These are phyloP conservation scores for Aricia artaxerxes DNA, from an alignment of 2,888 invertebrate species.

Conservation along the genomic window DNA sequence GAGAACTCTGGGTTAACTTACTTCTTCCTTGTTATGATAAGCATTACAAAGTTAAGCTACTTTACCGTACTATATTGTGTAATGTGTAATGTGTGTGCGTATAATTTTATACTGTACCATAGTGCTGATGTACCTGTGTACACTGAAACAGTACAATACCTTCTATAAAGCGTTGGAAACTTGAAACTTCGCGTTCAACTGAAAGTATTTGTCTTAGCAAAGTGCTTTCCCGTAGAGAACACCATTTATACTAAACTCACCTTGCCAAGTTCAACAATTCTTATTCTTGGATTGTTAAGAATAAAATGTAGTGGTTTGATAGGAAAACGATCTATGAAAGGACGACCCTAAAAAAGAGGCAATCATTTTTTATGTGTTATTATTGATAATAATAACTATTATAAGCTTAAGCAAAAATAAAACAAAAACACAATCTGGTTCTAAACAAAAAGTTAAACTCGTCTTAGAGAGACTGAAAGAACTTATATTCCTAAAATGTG, in stretches of 20 bases:
- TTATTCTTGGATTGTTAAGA: not conserved
- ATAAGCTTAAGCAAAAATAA: too few relatives aligned
- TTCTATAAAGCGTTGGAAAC: not conserved
- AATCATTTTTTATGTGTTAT: not conserved
- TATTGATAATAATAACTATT: too few relatives aligned
- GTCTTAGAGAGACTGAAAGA: not conserved
- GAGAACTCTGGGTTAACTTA: too few relatives aligned
- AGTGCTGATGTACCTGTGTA: not conserved
- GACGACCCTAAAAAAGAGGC: not conserved
- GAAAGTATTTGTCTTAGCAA: slow-evolving; percentile 18
- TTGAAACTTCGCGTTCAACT: not conserved
- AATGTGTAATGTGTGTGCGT: too few relatives aligned
- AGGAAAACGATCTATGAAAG: not conserved
- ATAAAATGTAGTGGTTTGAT: not conserved
- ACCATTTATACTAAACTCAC: not conserved
- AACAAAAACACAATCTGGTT: not conserved
- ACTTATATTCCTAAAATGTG: not conserved
- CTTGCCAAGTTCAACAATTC: not conserved
- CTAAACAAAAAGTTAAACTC: not conserved
- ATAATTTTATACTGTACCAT: not conserved
- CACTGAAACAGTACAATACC: not conserved
- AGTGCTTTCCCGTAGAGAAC: slow-evolving; percentile 1
- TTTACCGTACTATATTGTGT: too few relatives aligned
- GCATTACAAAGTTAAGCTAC: too few relatives aligned
- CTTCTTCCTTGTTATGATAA: too few relatives aligned